Evolutionary conservation across 2,797 vertebrate genomes (phyloP).

Genomic region (Euthynnus affinis): DNA sequence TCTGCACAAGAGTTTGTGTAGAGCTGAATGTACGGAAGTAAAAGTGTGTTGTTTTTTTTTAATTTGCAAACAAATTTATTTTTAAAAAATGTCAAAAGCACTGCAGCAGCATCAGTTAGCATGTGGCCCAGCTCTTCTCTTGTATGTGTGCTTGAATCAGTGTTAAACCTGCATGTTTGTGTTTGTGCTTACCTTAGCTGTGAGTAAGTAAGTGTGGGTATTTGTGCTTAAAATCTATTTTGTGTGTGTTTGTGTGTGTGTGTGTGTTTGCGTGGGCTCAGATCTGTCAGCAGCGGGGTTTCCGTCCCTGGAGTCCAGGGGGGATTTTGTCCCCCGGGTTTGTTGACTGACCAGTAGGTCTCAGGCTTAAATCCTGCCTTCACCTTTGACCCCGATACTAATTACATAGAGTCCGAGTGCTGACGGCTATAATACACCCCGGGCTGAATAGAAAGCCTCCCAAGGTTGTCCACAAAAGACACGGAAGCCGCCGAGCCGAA

Average conservation of each 20-base stretch:
- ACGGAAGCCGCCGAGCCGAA: constrained; percentile 51
- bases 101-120: background rate
- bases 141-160: background rate
- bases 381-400: constrained; percentile 82
- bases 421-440: constrained; percentile 70
- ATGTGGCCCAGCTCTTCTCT: background rate
- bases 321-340: constrained; percentile 86
- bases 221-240: constrained; percentile 14
- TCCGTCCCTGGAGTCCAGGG: constrained; percentile 85
- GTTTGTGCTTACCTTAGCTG: constrained; percentile 37
- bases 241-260: constrained; percentile 41
- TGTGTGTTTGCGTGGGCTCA: constrained; percentile 60
- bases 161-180: constrained; percentile 35
- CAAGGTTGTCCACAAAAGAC: constrained; percentile 67
- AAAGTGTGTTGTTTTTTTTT: too few species aligned
- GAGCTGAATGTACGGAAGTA: too few species aligned
- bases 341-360: constrained; percentile 78
- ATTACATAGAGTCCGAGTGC: constrained; percentile 75
- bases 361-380: constrained; percentile 72
- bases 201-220: constrained; percentile 8
- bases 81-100: background rate
- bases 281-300: constrained; percentile 88
- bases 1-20: too few species aligned
- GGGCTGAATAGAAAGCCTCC: constrained; percentile 53
- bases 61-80: too few species aligned